These are phyloP conservation scores for Scolanthus callimorphus DNA, from an alignment of 92 coral and sea anemone species.

Conservation along the genomic window DNA sequence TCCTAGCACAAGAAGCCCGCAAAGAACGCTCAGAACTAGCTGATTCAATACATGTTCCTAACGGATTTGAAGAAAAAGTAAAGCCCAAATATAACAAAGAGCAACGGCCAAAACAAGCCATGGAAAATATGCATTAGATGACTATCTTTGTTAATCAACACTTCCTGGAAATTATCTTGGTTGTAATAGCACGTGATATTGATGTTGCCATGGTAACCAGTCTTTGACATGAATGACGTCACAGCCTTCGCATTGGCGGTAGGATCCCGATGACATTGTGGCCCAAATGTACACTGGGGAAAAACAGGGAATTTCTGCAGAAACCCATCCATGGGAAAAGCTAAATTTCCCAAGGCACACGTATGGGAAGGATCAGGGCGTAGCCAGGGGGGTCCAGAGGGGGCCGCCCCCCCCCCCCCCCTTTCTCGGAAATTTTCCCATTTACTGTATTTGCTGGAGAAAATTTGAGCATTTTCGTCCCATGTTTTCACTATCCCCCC, in stretches of 20 bases:
- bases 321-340: too few species aligned
- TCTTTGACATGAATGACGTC: slow-evolving; percentile 2
- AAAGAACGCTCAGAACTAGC: too few species aligned
- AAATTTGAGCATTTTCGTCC: too few species aligned
- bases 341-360: too few species aligned
- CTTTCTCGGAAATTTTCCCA: too few species aligned
- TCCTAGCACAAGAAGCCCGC: too few species aligned
- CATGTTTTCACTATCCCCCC: too few species aligned
- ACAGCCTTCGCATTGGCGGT: slow-evolving; percentile 10
- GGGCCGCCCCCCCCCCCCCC: too few species aligned
- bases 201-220: slow-evolving; percentile 20
- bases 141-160: slow-evolving; percentile 9
- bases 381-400: too few species aligned
- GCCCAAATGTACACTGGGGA: slow-evolving; percentile 24
- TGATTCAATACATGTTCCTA: neutral
- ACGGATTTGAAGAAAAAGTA: slow-evolving; percentile 10
- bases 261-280: slow-evolving; percentile 8
- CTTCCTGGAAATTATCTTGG: slow-evolving; percentile 15
- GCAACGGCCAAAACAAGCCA: slow-evolving; percentile 24
- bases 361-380: too few species aligned
- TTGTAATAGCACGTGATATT: slow-evolving; percentile 24
- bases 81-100: slow-evolving; percentile 9
- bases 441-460: too few species aligned
- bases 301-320: too few species aligned
- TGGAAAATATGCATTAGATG: slow-evolving; percentile 28